Base-by-base conservation (phyloP, 1,140 invertebrate species). In the Colletes gigas region DNA sequence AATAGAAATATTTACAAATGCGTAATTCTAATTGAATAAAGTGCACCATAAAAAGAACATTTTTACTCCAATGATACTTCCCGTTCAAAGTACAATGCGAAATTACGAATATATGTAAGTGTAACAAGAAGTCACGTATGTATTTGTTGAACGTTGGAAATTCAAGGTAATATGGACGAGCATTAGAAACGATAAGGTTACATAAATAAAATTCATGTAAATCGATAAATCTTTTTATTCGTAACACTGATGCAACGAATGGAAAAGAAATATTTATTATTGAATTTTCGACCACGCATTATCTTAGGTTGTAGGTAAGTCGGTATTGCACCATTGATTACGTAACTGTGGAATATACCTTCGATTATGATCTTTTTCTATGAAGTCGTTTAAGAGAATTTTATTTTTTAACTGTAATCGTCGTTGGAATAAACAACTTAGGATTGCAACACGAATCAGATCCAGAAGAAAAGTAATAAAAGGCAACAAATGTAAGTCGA, bases 271-370 rank as follows among this genome's bases (percentile, higher is more conserved):
- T 19, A 66, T 50, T 47, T 66, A 47, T 66, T n/a, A 3, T 44
- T 3, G 17, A 66, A 12, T 66, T 47, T 66, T 66, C 17, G 50
- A 15, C 44, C 0, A 47, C 6, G 21, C 19, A 70, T 44, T 1
- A 15, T 44, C 12, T 41, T 52, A 4, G 57, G 30, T 44, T 55
- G 12, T 17, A 50, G n/a, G 21, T 47, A 50, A 17, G 21, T 83
- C 5, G 15, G 4, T 30, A n/a, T 84, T 83, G 59, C 52, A 60
- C 63, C 57, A 67, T 62, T 17, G 41, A 81, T 83, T 85, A 72
- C 14, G 52, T 80, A 83, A 85, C 17, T 57, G 4, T 10, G 52
- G 65, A 83, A 83, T 47, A 41, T 50, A 44, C 30, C 21, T 78
- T 78, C n/a, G 41, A 77, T 78, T 52, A 30, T 52, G 14, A 55